These are phyloP conservation scores for Macaca nemestrina DNA, from an alignment of 2,113 vertebrate species.

Conservation along the genomic window DNA sequence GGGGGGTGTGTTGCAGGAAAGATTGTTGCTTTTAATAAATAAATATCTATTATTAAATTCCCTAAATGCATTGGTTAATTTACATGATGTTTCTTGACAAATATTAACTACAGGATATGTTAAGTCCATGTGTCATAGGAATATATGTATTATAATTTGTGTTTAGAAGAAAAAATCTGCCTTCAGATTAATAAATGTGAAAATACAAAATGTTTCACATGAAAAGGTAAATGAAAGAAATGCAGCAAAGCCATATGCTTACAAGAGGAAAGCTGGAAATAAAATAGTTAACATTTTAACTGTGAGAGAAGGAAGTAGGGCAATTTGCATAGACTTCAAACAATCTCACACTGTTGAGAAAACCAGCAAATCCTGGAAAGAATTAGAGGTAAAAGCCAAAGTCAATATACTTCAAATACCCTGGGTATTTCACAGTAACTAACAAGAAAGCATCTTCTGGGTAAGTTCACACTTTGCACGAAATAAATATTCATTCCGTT, in stretches of 20 bases:
- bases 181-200: conserved; percentile 44
- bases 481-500: conserved; percentile 74
- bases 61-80: conserved; percentile 42
- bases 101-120: conserved; percentile 3
- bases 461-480: conserved; percentile 68
- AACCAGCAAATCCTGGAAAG: conserved; percentile 75
- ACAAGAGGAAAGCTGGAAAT: conserved; percentile 64
- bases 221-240: conserved; percentile 50
- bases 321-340: conserved; percentile 79
- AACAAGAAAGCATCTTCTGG: conserved; percentile 61
- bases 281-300: conserved; percentile 71
- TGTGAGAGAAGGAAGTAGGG: conserved; percentile 59
- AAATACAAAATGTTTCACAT: conserved; percentile 54
- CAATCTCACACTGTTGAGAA: conserved; percentile 72
- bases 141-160: background rate
- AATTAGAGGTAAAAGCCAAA: conserved; percentile 73
- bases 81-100: conserved; percentile 21
- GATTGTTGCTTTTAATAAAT: conserved; percentile 38
- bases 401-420: conserved; percentile 75
- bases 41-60: conserved; percentile 26
- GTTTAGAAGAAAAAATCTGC: background rate
- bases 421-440: conserved; percentile 65
- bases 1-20: background rate
- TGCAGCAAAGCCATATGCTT: conserved; percentile 36
- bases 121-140: conserved; percentile 14